phyloP scores from a whole-genome alignment of 1,140 invertebrate species.

The Ephestia elutella region DNA sequence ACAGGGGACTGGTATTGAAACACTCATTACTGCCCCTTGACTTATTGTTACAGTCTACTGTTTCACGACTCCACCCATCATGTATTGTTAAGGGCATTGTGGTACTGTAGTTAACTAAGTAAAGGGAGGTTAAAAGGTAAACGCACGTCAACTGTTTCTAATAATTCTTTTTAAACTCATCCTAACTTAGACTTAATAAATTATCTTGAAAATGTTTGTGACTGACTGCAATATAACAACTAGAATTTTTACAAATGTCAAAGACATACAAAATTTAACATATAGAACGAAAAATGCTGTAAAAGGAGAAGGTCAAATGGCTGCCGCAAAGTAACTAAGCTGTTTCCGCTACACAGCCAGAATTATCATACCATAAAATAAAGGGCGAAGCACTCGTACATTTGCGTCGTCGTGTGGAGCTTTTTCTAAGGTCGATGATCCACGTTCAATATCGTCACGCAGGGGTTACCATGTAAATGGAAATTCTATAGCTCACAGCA shows the following conservation, averaged over 20 bases:
- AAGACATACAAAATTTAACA: no score
- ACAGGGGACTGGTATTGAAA: constrained; percentile 31
- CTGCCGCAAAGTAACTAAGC: not conserved
- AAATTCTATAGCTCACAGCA: constrained; percentile 12
- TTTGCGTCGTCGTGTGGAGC: not conserved
- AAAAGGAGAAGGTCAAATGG: constrained; percentile 1
- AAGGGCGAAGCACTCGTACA: constrained; percentile 9
- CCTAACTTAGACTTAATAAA: no score
- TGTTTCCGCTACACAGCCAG: constrained; percentile 3
- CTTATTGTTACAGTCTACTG: not conserved
- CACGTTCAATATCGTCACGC: constrained; percentile 17
- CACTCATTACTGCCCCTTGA: constrained; percentile 30
- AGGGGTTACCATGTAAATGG: constrained; percentile 19
- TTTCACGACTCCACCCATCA: not conserved
- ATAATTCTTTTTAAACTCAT: not conserved
- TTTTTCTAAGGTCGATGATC: constrained; percentile 14
- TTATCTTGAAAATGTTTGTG: no score
- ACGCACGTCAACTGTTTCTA: no score
- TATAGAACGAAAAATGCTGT: not conserved
- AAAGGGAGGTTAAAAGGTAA: no score
- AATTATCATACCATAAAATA: constrained; percentile 10
- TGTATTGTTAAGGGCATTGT: not conserved
- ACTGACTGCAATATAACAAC: no score
- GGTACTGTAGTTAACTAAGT: not conserved
- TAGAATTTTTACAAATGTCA: no score